phyloP scores from a whole-genome alignment of 1,140 invertebrate genomes.

The Colletes gigas region DNA sequence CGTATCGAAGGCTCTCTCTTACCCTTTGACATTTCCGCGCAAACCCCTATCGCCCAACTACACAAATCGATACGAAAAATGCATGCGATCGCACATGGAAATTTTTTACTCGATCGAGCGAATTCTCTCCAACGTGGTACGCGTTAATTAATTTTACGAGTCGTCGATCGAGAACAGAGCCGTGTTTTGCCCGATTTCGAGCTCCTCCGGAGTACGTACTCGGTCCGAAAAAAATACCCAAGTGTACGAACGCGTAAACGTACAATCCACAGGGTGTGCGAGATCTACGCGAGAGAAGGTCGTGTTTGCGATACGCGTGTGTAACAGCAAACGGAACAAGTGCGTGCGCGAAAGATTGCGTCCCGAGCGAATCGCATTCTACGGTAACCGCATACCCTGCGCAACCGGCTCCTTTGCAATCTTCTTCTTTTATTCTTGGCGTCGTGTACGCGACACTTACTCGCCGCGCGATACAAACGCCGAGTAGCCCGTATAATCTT shows the following conservation, averaged over 20 bases:
- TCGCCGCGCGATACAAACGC: slow-evolving; percentile 7
- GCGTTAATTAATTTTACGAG: too few relatives aligned
- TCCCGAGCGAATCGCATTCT: slow-evolving; percentile 28
- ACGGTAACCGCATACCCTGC: slow-evolving; percentile 50
- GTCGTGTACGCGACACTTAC: slow-evolving; percentile 14
- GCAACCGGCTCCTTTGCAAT: slow-evolving; percentile 48
- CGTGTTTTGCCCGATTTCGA: too few relatives aligned
- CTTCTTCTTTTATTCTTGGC: slow-evolving; percentile 22
- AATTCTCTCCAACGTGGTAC: not conserved
- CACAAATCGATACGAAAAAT: not conserved
- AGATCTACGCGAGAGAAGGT: not conserved
- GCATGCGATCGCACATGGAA: not conserved
- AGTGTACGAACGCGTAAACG: not conserved
- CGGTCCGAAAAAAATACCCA: too few relatives aligned
- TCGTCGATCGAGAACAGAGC: too few relatives aligned
- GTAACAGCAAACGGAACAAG: slow-evolving; percentile 12
- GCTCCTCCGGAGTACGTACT: too few relatives aligned
- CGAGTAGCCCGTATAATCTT: slow-evolving; percentile 5
- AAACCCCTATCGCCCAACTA: not conserved
- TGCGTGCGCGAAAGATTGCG: slow-evolving; percentile 35
- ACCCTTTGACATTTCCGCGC: not conserved
- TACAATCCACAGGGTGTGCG: not conserved
- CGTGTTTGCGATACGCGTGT: not conserved
- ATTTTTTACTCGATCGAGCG: not conserved
- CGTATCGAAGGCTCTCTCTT: not conserved